Conservation (phyloP, 2,888 invertebrate genomes). For the Acronicta psi region DNA sequence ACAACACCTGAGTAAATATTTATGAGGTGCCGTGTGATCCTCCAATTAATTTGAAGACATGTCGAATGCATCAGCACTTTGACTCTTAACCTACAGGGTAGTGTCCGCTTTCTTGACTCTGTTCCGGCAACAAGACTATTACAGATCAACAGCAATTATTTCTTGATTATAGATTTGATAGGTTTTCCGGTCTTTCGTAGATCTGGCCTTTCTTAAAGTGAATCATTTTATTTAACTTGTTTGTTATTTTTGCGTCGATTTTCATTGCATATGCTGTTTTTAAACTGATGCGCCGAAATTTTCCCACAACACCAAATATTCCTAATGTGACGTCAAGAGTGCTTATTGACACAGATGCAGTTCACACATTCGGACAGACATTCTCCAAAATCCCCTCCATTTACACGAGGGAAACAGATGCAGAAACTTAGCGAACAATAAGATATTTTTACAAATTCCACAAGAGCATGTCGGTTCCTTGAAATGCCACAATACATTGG, state of each 20-base stretch:
- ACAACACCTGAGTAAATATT: constrained; percentile 54
- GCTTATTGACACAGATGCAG: too few species aligned
- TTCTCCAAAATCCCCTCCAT: too few species aligned
- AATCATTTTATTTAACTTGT: too few species aligned
- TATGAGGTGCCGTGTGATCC: constrained; percentile 46
- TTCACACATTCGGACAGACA: too few species aligned
- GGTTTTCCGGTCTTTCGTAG: too few species aligned
- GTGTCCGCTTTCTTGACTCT: constrained; percentile 28
- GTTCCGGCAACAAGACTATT: constrained; percentile 11
- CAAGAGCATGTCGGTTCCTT: constrained; percentile 14
- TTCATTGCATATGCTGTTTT: too few species aligned
- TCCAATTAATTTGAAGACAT: constrained; percentile 51
- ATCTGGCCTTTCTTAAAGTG: too few species aligned
- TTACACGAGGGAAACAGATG: constrained; percentile 6
- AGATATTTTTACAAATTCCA: constrained; percentile 15
- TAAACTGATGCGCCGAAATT: too few species aligned
- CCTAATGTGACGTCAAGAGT: too few species aligned
- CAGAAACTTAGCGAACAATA: constrained; percentile 3
- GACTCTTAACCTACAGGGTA: constrained; percentile 15
- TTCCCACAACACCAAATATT: too few species aligned
- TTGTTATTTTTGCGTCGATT: too few species aligned
- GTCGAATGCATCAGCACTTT: constrained; percentile 28
- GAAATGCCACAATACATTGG: constrained; percentile 22
- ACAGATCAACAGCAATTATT: background rate
- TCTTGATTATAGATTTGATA: background rate